phyloP scores from a whole-genome alignment of 1,140 invertebrate species.

The Drosophila triauraria region DNA sequence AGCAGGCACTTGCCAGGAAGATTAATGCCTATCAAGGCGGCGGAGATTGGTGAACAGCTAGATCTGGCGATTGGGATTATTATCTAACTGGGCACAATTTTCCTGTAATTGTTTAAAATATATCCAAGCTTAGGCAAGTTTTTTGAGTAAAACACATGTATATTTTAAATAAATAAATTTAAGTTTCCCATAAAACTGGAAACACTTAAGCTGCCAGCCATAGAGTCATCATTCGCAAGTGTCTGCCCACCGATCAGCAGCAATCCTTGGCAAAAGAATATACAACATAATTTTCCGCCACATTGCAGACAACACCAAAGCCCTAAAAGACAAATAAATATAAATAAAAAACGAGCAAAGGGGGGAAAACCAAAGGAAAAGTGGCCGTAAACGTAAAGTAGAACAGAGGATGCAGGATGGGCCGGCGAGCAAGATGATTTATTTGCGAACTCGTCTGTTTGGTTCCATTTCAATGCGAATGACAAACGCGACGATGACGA shows the following conservation, averaged over 20 bases:
- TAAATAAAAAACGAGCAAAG: constrained; percentile 13
- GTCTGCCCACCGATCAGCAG: constrained; percentile 22
- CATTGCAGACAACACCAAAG: constrained; percentile 61
- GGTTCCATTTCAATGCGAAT: constrained; percentile 76
- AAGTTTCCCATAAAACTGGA: not conserved
- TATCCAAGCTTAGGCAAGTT: no score
- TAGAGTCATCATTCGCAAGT: constrained; percentile 28
- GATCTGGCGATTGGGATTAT: not conserved
- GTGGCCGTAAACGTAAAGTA: constrained; percentile 31
- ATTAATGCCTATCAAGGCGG: constrained; percentile 38
- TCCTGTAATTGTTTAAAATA: constrained; percentile 10
- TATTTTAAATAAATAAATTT: not conserved
- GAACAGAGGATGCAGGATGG: constrained; percentile 25
- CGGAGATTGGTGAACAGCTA: not conserved
- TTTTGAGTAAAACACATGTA: not conserved
- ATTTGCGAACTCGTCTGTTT: constrained; percentile 81
- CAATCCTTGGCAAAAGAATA: constrained; percentile 8
- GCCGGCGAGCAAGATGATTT: constrained; percentile 66
- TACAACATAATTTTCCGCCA: constrained; percentile 78
- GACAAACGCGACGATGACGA: constrained; percentile 81
- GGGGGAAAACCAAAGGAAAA: constrained; percentile 28
- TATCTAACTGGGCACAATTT: not conserved
- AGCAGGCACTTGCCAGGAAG: constrained; percentile 17
- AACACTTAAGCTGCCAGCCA: constrained; percentile 1
- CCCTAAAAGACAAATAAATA: constrained; percentile 55